These are phyloP conservation scores for Lucinisca nassula DNA, from an alignment of 2,888 invertebrate species.

Conservation along the genomic window DNA sequence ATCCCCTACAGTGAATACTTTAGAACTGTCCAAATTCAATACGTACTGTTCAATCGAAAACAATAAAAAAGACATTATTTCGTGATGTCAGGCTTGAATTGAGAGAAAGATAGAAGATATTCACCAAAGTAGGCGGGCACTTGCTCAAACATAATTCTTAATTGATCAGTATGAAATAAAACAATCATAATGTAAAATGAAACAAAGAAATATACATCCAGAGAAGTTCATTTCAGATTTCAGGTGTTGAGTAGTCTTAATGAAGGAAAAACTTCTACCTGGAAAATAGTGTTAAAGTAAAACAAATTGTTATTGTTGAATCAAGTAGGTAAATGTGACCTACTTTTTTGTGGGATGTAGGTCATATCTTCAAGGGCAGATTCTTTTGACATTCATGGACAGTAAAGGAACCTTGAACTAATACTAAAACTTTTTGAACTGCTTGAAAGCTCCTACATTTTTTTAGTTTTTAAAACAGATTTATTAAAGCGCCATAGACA, in stretches of 20 bases:
- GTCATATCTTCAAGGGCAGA: neutral
- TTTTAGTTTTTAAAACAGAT: too few species aligned
- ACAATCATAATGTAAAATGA: neutral
- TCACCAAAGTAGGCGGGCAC: constrained; percentile 60
- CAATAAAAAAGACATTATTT: constrained; percentile 59
- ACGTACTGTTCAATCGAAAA: constrained; percentile 64
- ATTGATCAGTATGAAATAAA: neutral
- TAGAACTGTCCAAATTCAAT: constrained; percentile 54
- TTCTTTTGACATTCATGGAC: too few species aligned
- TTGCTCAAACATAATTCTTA: constrained; percentile 57
- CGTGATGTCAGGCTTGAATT: constrained; percentile 52
- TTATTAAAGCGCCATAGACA: neutral
- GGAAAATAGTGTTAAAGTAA: too few species aligned
- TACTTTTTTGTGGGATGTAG: neutral
- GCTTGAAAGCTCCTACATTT: too few species aligned
- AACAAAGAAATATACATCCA: neutral
- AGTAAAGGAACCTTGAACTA: too few species aligned
- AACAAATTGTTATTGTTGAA: neutral
- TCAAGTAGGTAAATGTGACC: neutral
- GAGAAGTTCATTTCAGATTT: neutral
- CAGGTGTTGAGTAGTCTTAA: neutral
- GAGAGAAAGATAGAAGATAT: constrained; percentile 52
- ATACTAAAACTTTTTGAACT: too few species aligned
- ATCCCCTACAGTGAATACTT: constrained; percentile 70
- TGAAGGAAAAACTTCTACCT: too few species aligned